A percentile compares a stretch with the other conserved stretches of the same genome.
Conservation (phyloP, 2,113 vertebrate species). For the Neotoma lepida region DNA sequence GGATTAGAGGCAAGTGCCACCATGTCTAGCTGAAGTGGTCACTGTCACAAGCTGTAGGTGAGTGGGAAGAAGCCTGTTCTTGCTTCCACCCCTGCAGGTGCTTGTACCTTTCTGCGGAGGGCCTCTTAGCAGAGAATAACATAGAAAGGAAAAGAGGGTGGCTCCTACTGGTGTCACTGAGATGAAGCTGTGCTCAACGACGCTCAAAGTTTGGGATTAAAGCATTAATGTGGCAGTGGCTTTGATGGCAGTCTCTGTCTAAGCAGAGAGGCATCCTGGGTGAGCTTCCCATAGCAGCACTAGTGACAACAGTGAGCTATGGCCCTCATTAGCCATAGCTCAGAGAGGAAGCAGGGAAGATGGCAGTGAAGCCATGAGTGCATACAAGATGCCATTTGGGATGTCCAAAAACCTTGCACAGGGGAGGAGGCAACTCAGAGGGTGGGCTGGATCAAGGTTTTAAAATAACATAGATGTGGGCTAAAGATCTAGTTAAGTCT, state of each 20-base stretch:
- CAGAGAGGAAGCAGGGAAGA: neutral
- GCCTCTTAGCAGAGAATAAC: neutral
- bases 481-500: conserved; percentile 50
- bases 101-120: neutral
- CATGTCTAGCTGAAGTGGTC: neutral
- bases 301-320: neutral
- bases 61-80: neutral
- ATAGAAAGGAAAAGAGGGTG: neutral
- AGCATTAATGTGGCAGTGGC: neutral
- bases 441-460: neutral
- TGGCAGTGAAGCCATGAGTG: neutral
- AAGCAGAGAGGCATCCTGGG: neutral
- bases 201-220: neutral
- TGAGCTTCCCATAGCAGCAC: neutral
- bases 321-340: neutral
- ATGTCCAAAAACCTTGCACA: neutral
- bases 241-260: neutral
- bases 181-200: neutral
- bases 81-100: too few species aligned
- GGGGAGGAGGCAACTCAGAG: conserved; percentile 1
- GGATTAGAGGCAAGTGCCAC: neutral
- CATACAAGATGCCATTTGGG: neutral
- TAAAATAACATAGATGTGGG: conserved; percentile 6
- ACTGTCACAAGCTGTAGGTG: neutral
- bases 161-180: neutral